A percentile compares a stretch with the other conserved stretches of the same genome.
These are phyloP conservation scores for Pipistrellus kuhlii DNA, from an alignment of 2,797 vertebrate species.

Conservation along the genomic window DNA sequence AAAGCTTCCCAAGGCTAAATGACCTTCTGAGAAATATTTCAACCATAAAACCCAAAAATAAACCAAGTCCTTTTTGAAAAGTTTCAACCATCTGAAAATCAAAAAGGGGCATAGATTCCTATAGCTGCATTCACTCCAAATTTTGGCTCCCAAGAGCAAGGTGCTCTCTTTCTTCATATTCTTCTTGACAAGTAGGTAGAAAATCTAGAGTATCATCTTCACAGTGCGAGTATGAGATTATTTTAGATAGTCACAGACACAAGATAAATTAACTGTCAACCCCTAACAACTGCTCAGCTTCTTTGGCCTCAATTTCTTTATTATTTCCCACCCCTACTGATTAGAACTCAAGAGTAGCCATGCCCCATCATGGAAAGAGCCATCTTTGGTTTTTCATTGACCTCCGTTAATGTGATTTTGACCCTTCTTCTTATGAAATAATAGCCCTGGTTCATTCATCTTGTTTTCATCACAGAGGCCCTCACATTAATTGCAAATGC, in stretches of 20 bases:
- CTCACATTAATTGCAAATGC: too few species aligned
- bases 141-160: constrained; percentile 75
- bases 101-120: constrained; percentile 40
- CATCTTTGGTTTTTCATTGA: not conserved
- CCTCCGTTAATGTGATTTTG: not conserved
- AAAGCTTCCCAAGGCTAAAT: constrained; percentile 75
- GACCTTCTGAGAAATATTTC: constrained; percentile 77
- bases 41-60: constrained; percentile 76
- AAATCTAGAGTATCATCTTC: constrained; percentile 43
- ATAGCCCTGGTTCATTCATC: not conserved
- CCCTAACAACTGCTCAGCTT: not conserved
- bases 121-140: constrained; percentile 21
- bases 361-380: not conserved
- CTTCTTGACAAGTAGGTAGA: constrained; percentile 44
- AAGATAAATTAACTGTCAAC: not conserved
- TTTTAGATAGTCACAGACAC: constrained; percentile 32
- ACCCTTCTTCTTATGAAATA: not conserved
- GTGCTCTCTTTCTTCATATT: constrained; percentile 29
- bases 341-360: not conserved
- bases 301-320: not conserved
- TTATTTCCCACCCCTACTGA: not conserved
- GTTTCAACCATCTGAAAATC: constrained; percentile 63
- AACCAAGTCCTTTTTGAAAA: constrained; percentile 63
- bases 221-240: not conserved
- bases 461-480: not conserved